A percentile compares a stretch with the other conserved stretches of the same genome.
Conservation (phyloP, 2,888 invertebrate species). For the Electrophaes corylata region DNA sequence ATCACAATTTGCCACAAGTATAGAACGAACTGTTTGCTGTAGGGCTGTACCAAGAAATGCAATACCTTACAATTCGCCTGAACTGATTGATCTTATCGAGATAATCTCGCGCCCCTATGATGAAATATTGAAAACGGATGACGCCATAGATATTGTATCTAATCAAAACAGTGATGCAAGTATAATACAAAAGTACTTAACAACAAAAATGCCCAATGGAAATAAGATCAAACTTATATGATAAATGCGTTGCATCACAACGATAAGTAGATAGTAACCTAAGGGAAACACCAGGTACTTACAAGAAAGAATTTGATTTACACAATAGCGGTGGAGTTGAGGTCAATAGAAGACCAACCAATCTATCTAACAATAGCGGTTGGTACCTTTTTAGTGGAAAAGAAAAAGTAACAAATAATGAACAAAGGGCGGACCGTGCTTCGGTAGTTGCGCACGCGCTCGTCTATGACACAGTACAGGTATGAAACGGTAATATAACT, state of each 20-base stretch:
- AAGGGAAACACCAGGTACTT: conserved; percentile 39
- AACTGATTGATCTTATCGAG: background rate
- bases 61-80: background rate
- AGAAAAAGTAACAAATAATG: conserved; percentile 54
- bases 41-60: background rate
- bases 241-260: conserved; percentile 47
- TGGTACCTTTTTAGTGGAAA: conserved; percentile 57
- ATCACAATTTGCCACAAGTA: background rate
- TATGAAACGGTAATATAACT: conserved; percentile 8
- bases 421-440: conserved; percentile 73
- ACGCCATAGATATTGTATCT: conserved; percentile 28
- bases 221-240: conserved; percentile 50
- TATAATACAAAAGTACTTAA: conserved; percentile 45
- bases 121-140: conserved; percentile 17
- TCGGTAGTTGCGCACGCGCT: conserved; percentile 55
- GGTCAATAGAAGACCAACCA: conserved; percentile 54
- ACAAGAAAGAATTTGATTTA: conserved; percentile 47
- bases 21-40: background rate
- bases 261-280: conserved; percentile 27
- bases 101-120: conserved; percentile 5
- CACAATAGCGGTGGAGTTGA: conserved; percentile 52
- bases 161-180: conserved; percentile 42
- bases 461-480: conserved; percentile 41
- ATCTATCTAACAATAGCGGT: conserved; percentile 65
- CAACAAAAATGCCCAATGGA: conserved; percentile 39